Evolutionary conservation across 1,140 invertebrate genomes (phyloP), one percentile per base, ranked within the genome.

Genomic region (Gonioctena quinquepunctata): DNA sequence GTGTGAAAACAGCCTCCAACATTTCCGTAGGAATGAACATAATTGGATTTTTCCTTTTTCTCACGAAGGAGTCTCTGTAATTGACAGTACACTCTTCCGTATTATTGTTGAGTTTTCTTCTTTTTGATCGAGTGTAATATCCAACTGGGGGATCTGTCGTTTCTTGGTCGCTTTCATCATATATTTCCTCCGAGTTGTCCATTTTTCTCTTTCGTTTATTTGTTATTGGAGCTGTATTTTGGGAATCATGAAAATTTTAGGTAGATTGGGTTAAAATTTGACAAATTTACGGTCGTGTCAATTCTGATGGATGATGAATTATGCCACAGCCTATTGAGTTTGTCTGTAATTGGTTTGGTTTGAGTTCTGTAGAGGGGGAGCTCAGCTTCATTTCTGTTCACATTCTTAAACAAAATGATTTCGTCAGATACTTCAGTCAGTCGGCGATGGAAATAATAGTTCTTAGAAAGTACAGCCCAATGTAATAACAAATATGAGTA

Each of bases 21-120:
- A 79, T 70, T 60, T 79, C 77, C 16, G 73, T 70, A 1, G 77
- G 77, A 27, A 79, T 54, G 27, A 73, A 62, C 74, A 77, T 79
- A 18, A 79, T 76, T 0, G 74, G 74, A 61, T 76, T 77, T 65
- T 79, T 79, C 27, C 76, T 63, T 61, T 70, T 77, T 1, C 65
- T 48, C 1, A 59, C 64, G n/a, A 26, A 70, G 54, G 6, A 59
- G 21, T 21, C 61, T 61, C 18, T 52, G 27, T n/a, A 59, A 71
- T 16, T 61, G 48, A 13, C 3, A 5, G 19, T 66, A 22, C n/a
- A 56, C 18, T 25, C 18, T 65, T 28, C 60, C 18, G 66, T 59
- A 19, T 72, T 68, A 18, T 66, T 60, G 21, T 72, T 52, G 13
- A 72, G 22, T 63, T 70, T 72, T 33, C 73, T 69, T 28, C 73